phyloP scores from a whole-genome alignment of 2,888 invertebrate species.

The Nymphalis c-album region DNA sequence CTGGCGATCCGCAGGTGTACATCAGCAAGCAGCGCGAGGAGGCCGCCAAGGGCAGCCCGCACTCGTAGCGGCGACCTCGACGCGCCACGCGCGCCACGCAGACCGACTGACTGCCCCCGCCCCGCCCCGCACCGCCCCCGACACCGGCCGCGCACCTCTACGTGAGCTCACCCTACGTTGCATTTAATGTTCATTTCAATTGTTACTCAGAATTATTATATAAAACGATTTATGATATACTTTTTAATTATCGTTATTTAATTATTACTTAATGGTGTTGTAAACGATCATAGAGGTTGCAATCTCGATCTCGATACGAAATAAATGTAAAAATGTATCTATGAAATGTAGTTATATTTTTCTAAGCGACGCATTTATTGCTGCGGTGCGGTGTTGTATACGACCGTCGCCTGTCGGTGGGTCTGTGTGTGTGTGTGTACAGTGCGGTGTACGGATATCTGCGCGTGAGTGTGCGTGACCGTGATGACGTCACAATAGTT shows the following conservation, averaged over 20 bases:
- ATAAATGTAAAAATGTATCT: not conserved
- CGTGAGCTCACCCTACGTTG: not conserved
- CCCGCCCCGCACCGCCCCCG: conserved; percentile 1
- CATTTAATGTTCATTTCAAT: not conserved
- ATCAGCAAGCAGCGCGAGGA: conserved; percentile 76
- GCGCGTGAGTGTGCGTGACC: not conserved
- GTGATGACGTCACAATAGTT: conserved; percentile 2
- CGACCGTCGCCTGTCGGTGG: not conserved
- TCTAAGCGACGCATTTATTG: conserved; percentile 1
- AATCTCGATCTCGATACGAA: not conserved
- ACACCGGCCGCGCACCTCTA: not conserved
- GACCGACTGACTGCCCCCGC: conserved; percentile 50
- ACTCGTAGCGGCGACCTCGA: conserved; percentile 64
- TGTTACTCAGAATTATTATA: too few relatives aligned
- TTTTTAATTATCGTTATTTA: too few relatives aligned
- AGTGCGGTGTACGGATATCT: not conserved
- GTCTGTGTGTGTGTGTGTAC: not conserved
- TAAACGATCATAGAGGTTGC: too few relatives aligned
- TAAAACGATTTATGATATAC: too few relatives aligned
- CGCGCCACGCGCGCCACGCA: conserved; percentile 65
- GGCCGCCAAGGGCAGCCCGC: conserved; percentile 40
- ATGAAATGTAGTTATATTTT: not conserved
- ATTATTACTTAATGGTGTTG: too few relatives aligned
- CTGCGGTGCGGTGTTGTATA: not conserved
- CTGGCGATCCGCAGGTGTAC: conserved; percentile 60